A percentile compares a stretch with the other conserved stretches of the same genome.
Evolutionary conservation across 23 tunicate species (phyloP).

Genomic region (Aplidium turbinatum): DNA sequence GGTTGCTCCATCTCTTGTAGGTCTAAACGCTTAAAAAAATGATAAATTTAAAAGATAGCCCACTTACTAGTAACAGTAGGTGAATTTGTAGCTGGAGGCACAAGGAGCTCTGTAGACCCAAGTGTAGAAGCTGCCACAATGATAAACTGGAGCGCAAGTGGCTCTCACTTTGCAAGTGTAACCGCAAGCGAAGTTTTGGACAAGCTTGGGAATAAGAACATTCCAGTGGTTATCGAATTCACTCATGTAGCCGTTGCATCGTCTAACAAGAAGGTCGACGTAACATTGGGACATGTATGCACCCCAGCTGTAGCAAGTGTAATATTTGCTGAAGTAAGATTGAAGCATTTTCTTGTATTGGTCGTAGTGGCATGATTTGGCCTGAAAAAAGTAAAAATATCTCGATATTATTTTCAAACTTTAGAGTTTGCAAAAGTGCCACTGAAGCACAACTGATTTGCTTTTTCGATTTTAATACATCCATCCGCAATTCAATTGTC

Average conservation of each 20-base stretch:
- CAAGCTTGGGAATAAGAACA: constrained; percentile 29
- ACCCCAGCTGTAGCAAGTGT: constrained; percentile 3
- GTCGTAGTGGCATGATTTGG: constrained; percentile 37
- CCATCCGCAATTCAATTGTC: no score
- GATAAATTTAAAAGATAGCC: no score
- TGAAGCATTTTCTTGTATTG: constrained; percentile 28
- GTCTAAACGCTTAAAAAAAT: no score
- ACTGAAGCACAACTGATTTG: no score
- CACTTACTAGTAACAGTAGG: constrained; percentile 25
- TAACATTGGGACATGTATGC: constrained; percentile 22
- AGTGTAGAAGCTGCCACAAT: constrained; percentile 23
- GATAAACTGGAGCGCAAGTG: constrained; percentile 23
- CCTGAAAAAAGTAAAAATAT: constrained; percentile 13
- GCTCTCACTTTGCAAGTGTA: constrained; percentile 36
- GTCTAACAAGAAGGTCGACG: constrained; percentile 7
- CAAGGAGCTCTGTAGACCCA: constrained; percentile 32
- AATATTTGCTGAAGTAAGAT: constrained; percentile 35
- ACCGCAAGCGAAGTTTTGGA: constrained; percentile 37
- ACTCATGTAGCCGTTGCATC: constrained; percentile 8
- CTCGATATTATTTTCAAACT: no score
- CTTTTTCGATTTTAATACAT: no score
- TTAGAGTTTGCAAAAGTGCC: no score
- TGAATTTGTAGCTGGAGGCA: constrained; percentile 24
- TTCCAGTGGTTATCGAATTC: constrained; percentile 46
- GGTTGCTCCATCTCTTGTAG: no score